Evolutionary conservation across 2,113 vertebrate genomes (phyloP).

Genomic region (Psammodynastes pulverulentus): DNA sequence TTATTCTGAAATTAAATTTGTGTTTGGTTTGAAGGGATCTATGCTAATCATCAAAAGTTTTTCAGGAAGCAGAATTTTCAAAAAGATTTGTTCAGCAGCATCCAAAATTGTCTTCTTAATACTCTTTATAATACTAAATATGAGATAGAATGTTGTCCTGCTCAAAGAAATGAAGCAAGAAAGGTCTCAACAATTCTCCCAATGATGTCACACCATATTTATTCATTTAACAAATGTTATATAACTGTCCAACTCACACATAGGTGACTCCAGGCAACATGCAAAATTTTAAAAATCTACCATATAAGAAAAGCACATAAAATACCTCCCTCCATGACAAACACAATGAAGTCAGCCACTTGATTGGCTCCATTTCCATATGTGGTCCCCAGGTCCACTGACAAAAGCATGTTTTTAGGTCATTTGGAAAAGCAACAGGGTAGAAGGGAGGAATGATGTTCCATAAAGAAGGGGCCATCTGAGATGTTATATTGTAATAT

Average conservation of each 20-base stretch:
- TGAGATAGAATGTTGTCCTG: not conserved
- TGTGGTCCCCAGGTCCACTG: not conserved
- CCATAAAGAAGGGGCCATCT: not conserved
- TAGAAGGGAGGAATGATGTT: not conserved
- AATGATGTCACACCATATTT: not conserved
- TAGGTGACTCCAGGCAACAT: not conserved
- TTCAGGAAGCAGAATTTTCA: not conserved
- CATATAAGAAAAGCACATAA: not conserved
- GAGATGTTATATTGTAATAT: not conserved
- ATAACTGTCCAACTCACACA: not conserved
- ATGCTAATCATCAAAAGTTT: not conserved
- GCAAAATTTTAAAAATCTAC: not conserved
- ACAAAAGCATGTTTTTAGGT: not conserved
- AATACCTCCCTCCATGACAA: not conserved
- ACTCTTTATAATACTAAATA: not conserved
- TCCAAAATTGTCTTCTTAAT: not conserved
- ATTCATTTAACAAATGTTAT: not conserved
- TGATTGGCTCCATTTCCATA: not conserved
- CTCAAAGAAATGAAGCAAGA: not conserved
- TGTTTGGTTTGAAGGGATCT: not conserved
- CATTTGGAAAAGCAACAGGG: not conserved
- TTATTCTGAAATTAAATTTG: not conserved
- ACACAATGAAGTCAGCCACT: not conserved
- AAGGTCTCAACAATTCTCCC: not conserved
- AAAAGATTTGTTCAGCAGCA: not conserved